A percentile compares a stretch with the other conserved stretches of the same genome.
Conservation (phyloP, 2,113 vertebrate species). For the Panthera uncia region DNA sequence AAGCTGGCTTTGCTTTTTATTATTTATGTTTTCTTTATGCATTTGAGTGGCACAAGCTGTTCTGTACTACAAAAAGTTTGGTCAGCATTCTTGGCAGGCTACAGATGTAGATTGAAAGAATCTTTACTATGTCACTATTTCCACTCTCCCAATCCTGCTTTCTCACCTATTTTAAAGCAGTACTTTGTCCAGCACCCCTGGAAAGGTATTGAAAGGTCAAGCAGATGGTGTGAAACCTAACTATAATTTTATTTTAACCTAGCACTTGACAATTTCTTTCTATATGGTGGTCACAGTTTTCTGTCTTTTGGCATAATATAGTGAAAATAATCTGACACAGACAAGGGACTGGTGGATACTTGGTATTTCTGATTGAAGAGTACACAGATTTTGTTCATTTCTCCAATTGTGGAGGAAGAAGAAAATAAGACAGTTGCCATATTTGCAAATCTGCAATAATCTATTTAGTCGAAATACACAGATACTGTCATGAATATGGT, state of each 20-base stretch:
- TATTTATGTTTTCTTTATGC: conserved; percentile 43
- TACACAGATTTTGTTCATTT: not conserved
- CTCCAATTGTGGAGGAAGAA: not conserved
- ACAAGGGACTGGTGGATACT: not conserved
- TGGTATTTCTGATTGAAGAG: not conserved
- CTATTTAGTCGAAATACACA: not conserved
- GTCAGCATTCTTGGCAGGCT: not conserved
- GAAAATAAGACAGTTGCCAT: not conserved
- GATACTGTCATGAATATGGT: not conserved
- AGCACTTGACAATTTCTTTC: not conserved
- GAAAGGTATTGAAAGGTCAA: not conserved
- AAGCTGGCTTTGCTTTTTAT: conserved; percentile 49
- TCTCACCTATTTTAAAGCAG: not conserved
- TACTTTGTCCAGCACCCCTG: not conserved
- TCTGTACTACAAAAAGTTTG: not conserved
- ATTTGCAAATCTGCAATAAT: not conserved
- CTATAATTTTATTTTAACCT: not conserved
- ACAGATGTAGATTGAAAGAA: not conserved
- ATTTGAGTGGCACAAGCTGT: conserved; percentile 22
- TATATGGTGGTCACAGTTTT: not conserved
- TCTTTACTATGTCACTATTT: not conserved
- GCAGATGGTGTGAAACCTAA: not conserved
- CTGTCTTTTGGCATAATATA: not conserved
- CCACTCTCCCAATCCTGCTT: not conserved
- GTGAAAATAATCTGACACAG: not conserved